These are phyloP conservation scores for Galendromus occidentalis DNA, from an alignment of 1,140 invertebrate genomes.

Conservation along the genomic window DNA sequence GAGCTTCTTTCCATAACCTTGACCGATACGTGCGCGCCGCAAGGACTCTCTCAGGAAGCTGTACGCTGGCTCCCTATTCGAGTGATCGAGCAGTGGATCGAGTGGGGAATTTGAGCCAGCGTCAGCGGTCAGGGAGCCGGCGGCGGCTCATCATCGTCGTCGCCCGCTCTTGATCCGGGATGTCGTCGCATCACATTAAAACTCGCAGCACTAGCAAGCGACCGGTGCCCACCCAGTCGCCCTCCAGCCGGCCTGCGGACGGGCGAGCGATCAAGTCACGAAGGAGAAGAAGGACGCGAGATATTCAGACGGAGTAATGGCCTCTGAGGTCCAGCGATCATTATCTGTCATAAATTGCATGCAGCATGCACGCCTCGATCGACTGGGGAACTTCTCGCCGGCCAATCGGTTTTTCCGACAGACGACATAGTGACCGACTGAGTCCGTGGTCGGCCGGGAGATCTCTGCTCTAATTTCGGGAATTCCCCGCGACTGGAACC, in stretches of 20 bases:
- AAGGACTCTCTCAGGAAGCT: no score
- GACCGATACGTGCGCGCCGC: no score
- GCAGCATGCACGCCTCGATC: slow-evolving; percentile 1
- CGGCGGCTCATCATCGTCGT: neutral
- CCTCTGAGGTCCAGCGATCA: slow-evolving; percentile 11
- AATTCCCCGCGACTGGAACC: no score
- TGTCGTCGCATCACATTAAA: neutral
- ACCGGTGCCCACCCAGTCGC: neutral
- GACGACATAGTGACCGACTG: no score
- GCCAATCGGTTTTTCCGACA: no score
- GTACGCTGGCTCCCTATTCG: no score
- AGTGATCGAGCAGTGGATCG: no score
- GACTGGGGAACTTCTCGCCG: neutral
- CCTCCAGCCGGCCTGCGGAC: neutral
- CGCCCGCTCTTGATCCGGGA: no score
- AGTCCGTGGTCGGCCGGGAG: no score
- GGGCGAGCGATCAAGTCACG: neutral
- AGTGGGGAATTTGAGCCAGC: neutral
- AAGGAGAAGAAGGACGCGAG: neutral
- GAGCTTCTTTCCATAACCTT: no score
- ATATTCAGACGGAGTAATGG: neutral
- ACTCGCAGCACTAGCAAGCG: neutral
- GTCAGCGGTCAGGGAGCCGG: neutral
- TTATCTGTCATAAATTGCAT: slow-evolving; percentile 12
- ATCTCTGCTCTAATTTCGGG: no score